Base-by-base conservation (phyloP, 2,113 vertebrate species). In the Australoheros scitulus region DNA sequence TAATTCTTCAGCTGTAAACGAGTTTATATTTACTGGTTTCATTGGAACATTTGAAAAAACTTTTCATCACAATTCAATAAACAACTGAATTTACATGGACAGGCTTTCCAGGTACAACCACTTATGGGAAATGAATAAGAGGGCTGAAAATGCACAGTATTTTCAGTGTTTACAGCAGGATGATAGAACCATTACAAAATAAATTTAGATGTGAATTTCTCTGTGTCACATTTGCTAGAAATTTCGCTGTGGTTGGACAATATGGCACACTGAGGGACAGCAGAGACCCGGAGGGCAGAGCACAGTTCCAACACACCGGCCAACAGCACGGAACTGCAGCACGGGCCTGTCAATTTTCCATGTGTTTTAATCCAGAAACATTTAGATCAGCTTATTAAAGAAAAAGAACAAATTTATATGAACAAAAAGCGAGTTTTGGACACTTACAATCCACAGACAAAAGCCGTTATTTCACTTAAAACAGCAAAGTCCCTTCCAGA, bases 181-280 rank as follows among this genome's bases (percentile, higher is more conserved):
- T 55, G 26, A 72, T 55, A 13, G 26, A 55, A 72, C 10, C 3
- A 72, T 3, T 32, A 32, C 24, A 72, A 52, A 72, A 52, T 52
- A 3, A 8, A 38, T 38, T 38, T 52, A 18, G 17, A 52, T 72
- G 6, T 34, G 47, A 55, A 72, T 55, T 55, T 72, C 2, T 72
- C 47, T 8, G 26, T 52, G 43, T 55, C 17, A 32, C 18, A 32
- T 50, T 55, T 72, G 68, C 32, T 3, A 72, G 68, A 72, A 47
- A 72, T 72, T 32, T 72, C 32, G 68, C 68, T 72, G 47, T 72
- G 68, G 68, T 55, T 55, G 52, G 26, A 55, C 52, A 72, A 52
- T 52, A 52, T 72, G 65, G 65, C 65, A 72, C 26, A 2, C 26
- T 72, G 68, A 34, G 47, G 68, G 32, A 26, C 47, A 55, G 68